Evolutionary conservation across 2,113 vertebrate species (phyloP).

Genomic region (Crotalus viridis): DNA sequence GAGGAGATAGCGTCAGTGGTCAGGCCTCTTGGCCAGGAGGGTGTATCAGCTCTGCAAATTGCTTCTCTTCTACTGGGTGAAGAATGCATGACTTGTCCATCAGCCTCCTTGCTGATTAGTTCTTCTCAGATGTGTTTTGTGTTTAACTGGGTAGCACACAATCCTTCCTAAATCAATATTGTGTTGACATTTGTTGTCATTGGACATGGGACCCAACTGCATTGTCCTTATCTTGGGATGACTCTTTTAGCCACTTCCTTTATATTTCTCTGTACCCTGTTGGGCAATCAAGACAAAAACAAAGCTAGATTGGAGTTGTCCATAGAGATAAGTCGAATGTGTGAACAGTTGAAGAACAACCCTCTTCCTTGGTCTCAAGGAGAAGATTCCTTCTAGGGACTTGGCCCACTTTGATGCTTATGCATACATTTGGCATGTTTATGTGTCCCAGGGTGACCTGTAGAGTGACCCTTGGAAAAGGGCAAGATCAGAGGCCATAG

Average conservation of each 20-base stretch:
- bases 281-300: not conserved
- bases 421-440: constrained; percentile 41
- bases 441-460: constrained; percentile 51
- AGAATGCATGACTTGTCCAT: too few species aligned
- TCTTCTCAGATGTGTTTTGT: not conserved
- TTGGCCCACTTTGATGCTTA: constrained; percentile 13
- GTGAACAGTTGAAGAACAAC: not conserved
- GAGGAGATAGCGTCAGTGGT: not conserved
- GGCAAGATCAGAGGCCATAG: constrained; percentile 42
- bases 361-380: not conserved
- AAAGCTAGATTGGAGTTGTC: not conserved
- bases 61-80: not conserved
- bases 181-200: not conserved
- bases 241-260: not conserved
- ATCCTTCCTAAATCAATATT: constrained; percentile 17
- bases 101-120: not conserved
- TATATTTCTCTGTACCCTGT: not conserved
- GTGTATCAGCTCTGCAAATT: not conserved
- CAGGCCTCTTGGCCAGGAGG: not conserved
- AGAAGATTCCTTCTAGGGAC: constrained; percentile 52
- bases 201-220: not conserved
- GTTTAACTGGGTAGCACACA: not conserved
- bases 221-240: not conserved
- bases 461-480: constrained; percentile 40
- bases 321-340: not conserved